Base-by-base conservation (phyloP, 1,140 invertebrate genomes). In the Bombus ignitus region DNA sequence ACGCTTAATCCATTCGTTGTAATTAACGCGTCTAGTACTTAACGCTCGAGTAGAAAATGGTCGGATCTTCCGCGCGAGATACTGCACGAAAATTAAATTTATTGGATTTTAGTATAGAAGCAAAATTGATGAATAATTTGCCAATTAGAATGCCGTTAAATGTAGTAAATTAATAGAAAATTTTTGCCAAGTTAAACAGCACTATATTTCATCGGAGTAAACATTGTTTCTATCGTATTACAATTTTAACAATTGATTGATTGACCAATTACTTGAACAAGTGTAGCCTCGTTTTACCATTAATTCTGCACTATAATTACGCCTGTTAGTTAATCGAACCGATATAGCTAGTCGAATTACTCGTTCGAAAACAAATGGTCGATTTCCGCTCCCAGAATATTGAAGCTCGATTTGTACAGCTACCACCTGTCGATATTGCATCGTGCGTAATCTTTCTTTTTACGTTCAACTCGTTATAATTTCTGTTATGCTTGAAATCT, bases 291-390 rank as follows among this genome's bases (percentile, higher is more conserved):
- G 66, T 47, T 70, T 44, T 57, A 78, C 70, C 47, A 65, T 83
- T 70, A 71, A 71, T 79, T 79, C n/a, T 12, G 9, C 4, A 53
- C 47, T 37, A 32, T 71, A 84, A 84, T 79, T 68, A 84, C 28
- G 15, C 25, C 10, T 18, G 22, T 37, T 53, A 65, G 65, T 79
- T 70, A 79, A 79, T 70, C n/a, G 75, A 71, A 78, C 32, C 65
- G 75, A 42, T 71, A 78, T 13, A n/a, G 65, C 13, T 32, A 28
- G 65, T 25, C 37, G 47, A 78, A 79, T 79, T 84, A 71, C 37
- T 84, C 75, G 65, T 35, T 53, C 47, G 42, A 79, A 79, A 78
- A 71, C 53, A 57, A 70, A 83, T 22, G 65, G 13, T 15, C n/a
- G 5, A 59, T 84, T 71, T 57, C 39, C 37, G n/a, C 6, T 78